phyloP scores from a whole-genome alignment of 2,113 vertebrate species.

The Pleuronectes platessa region DNA sequence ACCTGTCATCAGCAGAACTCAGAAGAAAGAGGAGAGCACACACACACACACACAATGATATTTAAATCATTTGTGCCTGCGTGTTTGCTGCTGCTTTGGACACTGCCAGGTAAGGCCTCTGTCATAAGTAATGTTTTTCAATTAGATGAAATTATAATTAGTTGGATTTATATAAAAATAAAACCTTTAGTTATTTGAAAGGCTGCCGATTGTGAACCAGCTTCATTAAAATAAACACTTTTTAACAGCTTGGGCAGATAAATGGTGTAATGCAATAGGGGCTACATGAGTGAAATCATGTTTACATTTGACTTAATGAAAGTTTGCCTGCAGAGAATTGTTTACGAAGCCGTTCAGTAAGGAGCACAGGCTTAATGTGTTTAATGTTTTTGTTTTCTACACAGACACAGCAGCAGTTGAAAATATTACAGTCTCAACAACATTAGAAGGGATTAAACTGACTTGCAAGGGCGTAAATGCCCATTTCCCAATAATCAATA shows the following conservation, averaged over 20 bases:
- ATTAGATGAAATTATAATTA: neutral
- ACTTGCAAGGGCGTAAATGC: neutral
- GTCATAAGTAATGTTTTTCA: neutral
- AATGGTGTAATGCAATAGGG: no score
- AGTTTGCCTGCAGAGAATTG: neutral
- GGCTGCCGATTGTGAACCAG: no score
- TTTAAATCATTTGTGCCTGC: neutral
- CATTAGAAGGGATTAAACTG: constrained; percentile 8
- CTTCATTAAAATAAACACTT: neutral
- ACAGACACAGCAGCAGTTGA: neutral
- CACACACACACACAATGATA: constrained; percentile 39
- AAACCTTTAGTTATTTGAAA: neutral
- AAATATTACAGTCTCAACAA: accelerated
- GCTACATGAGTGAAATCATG: no score
- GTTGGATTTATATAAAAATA: neutral
- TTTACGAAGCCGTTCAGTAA: neutral
- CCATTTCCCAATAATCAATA: accelerated
- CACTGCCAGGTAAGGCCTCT: constrained; percentile 56
- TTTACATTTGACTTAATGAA: no score
- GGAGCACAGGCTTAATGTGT: neutral
- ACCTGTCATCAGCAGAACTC: constrained; percentile 14
- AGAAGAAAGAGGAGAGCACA: neutral
- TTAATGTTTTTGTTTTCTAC: neutral
- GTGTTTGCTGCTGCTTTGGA: constrained; percentile 52
- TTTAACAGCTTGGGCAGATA: no score